Evolutionary conservation across 2,113 vertebrate species (phyloP).

Genomic region (Brachyhypopomus occidentalis): DNA sequence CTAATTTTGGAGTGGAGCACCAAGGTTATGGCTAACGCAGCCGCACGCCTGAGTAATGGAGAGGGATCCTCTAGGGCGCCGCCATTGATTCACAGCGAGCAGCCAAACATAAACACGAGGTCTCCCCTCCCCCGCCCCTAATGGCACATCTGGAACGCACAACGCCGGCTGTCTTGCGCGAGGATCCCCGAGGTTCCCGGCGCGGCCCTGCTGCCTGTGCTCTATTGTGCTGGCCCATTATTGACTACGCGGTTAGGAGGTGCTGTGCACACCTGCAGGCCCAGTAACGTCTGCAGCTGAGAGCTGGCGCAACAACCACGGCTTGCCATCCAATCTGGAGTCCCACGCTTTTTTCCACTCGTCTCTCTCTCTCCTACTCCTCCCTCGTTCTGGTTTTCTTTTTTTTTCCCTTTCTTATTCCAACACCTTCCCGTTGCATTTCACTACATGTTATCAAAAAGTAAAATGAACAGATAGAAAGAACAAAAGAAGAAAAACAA

Average conservation of each 20-base stretch:
- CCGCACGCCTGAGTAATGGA: conserved; percentile 45
- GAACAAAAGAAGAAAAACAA: conserved; percentile 13
- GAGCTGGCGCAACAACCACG: neutral
- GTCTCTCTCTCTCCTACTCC: neutral
- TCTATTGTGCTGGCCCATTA: too few species aligned
- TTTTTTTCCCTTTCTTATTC: neutral
- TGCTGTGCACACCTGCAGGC: conserved; percentile 58
- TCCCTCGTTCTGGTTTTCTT: neutral
- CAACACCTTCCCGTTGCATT: conserved; percentile 20
- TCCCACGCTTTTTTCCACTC: neutral
- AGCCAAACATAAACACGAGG: conserved; percentile 40
- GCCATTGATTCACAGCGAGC: conserved; percentile 51
- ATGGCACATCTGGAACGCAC: neutral
- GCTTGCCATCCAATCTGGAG: conserved; percentile 5
- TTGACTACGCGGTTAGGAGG: conserved; percentile 20
- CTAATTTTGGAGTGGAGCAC: conserved; percentile 45
- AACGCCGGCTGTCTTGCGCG: neutral
- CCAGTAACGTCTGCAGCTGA: conserved; percentile 30
- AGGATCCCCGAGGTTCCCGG: conserved; percentile 7
- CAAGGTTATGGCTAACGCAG: conserved; percentile 26
- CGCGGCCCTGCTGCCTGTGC: conserved; percentile 5
- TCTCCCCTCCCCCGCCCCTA: conserved; percentile 1
- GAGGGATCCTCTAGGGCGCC: conserved; percentile 32
- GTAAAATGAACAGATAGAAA: conserved; percentile 33
- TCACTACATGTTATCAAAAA: conserved; percentile 42